Percentiles rank a stretch among this genome's conserved stretches.
phyloP scores from a whole-genome alignment of 2,888 invertebrate species.

The Eurytoma californica region DNA sequence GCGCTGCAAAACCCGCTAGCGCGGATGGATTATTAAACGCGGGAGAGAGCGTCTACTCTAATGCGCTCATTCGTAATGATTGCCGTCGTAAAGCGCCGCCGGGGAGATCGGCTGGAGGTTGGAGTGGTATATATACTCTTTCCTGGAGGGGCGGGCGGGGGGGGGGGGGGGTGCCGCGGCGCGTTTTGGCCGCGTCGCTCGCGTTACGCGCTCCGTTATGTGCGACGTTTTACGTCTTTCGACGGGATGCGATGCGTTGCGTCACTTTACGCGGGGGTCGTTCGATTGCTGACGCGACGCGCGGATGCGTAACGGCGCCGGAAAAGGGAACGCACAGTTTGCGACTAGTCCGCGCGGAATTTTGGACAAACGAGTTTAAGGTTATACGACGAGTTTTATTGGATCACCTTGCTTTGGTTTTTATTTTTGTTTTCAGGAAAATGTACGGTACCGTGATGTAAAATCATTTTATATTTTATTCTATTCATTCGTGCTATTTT shows the following conservation, averaged over 20 bases:
- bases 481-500: no score
- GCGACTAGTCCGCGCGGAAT: constrained; percentile 1
- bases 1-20: constrained; percentile 42
- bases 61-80: constrained; percentile 61
- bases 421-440: no score
- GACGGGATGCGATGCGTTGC: constrained; percentile 13
- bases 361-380: neutral
- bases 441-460: no score
- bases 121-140: neutral
- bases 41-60: constrained; percentile 55
- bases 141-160: neutral
- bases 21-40: constrained; percentile 70
- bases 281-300: constrained; percentile 35
- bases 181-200: constrained; percentile 2
- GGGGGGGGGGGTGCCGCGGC: constrained; percentile 12
- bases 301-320: neutral
- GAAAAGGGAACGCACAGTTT: neutral
- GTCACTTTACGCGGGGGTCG: constrained; percentile 17
- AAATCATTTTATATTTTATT: no score
- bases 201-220: neutral
- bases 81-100: constrained; percentile 56
- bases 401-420: neutral
- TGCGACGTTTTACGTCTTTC: constrained; percentile 31
- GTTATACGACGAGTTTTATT: neutral
- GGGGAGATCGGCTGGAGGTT: constrained; percentile 8